These are phyloP conservation scores for Phaenicophaeus curvirostris DNA, from an alignment of 2,797 vertebrate genomes.

Conservation along the genomic window DNA sequence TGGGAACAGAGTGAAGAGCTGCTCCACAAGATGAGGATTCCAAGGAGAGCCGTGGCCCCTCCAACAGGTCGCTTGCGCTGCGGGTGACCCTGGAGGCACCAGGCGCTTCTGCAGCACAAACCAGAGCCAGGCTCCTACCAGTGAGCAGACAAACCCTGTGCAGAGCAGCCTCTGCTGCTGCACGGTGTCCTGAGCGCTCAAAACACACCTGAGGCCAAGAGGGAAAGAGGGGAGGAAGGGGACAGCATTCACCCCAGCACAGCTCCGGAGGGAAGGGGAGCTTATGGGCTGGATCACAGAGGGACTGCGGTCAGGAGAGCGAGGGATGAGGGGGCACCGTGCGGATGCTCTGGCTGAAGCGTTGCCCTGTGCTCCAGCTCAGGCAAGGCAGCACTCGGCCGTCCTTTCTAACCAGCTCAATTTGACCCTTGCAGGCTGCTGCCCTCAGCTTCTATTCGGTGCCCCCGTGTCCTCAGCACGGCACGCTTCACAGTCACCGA, in stretches of 20 bases:
- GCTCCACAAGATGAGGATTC: neutral
- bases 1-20: neutral
- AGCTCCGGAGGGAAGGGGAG: neutral
- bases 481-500: rapidly evolving
- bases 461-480: neutral
- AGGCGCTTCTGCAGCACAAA: neutral
- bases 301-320: rapidly evolving
- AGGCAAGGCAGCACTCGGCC: neutral
- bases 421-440: neutral
- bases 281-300: neutral
- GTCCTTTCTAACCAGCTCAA: neutral
- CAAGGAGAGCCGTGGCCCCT: rapidly evolving
- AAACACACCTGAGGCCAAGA: neutral
- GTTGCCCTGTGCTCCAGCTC: neutral
- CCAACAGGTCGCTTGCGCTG: rapidly evolving
- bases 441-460: neutral
- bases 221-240: neutral
- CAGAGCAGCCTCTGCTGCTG: neutral
- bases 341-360: neutral
- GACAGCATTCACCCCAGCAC: neutral
- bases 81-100: neutral
- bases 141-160: rapidly evolving
- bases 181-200: neutral
- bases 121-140: neutral
- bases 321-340: rapidly evolving